Base-by-base conservation (phyloP, 1,140 invertebrate genomes). In the Pseudobourletiella spinata region DNA sequence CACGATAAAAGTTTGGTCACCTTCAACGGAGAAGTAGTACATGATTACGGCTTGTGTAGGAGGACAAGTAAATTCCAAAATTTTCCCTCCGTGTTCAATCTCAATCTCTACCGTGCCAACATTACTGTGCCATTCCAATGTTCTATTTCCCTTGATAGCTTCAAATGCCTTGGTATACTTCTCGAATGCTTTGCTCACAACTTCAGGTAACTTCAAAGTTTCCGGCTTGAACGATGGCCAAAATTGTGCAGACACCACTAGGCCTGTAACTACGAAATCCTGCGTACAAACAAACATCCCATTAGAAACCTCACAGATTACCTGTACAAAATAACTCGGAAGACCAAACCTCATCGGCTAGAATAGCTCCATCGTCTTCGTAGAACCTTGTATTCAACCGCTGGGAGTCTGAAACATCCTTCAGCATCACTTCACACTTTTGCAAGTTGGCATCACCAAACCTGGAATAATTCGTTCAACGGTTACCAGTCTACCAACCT, bases 371-470 rank as follows among this genome's bases (percentile, higher is more conserved):
- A 95, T 95, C 43, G 97, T 90, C 64, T 79, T 74, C 66, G 79
- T 78, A 6, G 82, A 85, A 69, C 68, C 74, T 29, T 15, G 59
- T 57, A 61, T 68, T 69, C n/a, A 69, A 24, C 68, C 86, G 79
- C 65, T 87, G 88, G 0, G 86, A 89, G 73, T 95, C 91, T 11
- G 85, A 86, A 16, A 98, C 86, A 76, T 98, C 95, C 74, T 96
- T 96, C 26, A 99, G 75, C 96, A 99, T 99, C 0, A 98, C 96
- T 80, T 99, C 95, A 79, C 96, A 99, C 67, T 88, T 91, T 77
- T 98, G 92, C 30, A 99, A 76, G 69, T 97, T 89, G 25, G 90
- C 84, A 73, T 99, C 95, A 1, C 95, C 95, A 81, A 99, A 99
- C 60, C 89, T 76, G 8, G n/a, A n/a, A n/a, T n/a, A n/a, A n/a